Base-by-base conservation (phyloP, 2,113 vertebrate genomes). In the Petroica traversi region DNA sequence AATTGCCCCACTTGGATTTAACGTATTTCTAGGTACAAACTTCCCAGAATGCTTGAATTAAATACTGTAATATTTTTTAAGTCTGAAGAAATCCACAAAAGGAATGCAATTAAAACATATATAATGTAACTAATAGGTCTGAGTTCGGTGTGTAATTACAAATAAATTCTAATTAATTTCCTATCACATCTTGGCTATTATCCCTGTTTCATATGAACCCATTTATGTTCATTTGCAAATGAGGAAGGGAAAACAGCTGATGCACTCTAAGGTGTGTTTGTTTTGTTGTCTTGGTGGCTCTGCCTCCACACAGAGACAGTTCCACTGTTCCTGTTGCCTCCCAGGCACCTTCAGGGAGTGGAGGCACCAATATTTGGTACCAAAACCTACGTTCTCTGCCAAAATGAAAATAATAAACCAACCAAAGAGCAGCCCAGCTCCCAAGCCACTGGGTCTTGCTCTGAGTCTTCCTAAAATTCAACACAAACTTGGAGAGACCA, bases 161-260 rank as follows among this genome's bases (percentile, higher is more conserved):
- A 97, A 91, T 92, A 96, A 95, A 92, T 54, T 93, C 77, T 86
- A 96, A 97, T 97, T 92, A 85, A 97, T 95, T 95, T 61, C 45
- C 94, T 87, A 54, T 54, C 6, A 31, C 83, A 92, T 81, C 94
- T 91, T 85, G 57, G 63, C 92, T 95, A 93, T 97, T 97, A 96
- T 76, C 83, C 85, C 46, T 41, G 40, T 92, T 91, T 88, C 93
- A 79, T 54, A 72, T 15, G 36, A 96, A 89, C 26, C 51, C 69
- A 85, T 92, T 97, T 91, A 84, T 36, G 76, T 33, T 58, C 92
- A 80, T 71, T 92, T 95, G 91, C 55, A 95, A 71, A 85, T 23
- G 68, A 88, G 52, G 29, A 93, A 95, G 40, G 64, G 88, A 91
- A 83, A 69, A 22, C 2, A 67, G 74, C 40, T 45, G 41, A 81